phyloP scores from a whole-genome alignment of 2,797 vertebrate genomes.

The Austrolebias charrua region DNA sequence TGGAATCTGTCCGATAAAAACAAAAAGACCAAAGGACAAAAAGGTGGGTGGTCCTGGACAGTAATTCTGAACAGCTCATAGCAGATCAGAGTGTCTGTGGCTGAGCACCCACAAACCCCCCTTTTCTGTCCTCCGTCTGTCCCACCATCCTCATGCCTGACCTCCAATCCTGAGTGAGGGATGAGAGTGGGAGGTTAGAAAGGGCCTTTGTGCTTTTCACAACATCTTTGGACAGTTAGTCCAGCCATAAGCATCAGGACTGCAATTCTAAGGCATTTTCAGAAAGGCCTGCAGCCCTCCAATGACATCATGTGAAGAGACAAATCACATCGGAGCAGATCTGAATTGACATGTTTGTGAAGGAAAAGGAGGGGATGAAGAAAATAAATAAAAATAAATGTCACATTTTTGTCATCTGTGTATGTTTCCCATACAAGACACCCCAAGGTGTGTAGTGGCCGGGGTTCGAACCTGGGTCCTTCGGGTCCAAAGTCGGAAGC shows the following conservation, averaged over 20 bases:
- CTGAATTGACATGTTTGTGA: too few relatives aligned
- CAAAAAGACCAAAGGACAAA: slow-evolving; percentile 39
- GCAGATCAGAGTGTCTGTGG: slow-evolving; percentile 68
- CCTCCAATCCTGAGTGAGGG: slow-evolving; percentile 31
- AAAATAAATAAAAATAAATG: too few relatives aligned
- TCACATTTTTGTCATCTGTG: too few relatives aligned
- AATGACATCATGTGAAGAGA: slow-evolving; percentile 27
- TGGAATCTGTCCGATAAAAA: slow-evolving; percentile 25
- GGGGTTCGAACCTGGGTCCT: too few relatives aligned
- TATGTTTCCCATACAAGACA: too few relatives aligned
- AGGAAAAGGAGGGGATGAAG: too few relatives aligned
- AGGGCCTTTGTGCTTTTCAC: slow-evolving; percentile 59
- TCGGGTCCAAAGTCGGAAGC: too few relatives aligned
- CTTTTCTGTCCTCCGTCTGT: slow-evolving; percentile 60
- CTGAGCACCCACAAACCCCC: slow-evolving; percentile 39
- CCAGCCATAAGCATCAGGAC: slow-evolving; percentile 27
- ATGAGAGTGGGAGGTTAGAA: slow-evolving; percentile 35
- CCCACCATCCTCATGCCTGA: slow-evolving; percentile 45
- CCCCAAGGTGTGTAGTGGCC: too few relatives aligned
- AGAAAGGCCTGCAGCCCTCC: slow-evolving; percentile 21
- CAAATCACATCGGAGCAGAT: slow-evolving; percentile 11
- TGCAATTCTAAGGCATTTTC: slow-evolving; percentile 27
- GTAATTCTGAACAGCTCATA: slow-evolving; percentile 70
- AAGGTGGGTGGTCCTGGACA: slow-evolving; percentile 65
- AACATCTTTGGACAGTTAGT: slow-evolving; percentile 50